These are phyloP conservation scores for Collichthys lucidus DNA, from an alignment of 2,113 vertebrate genomes.

Conservation along the genomic window DNA sequence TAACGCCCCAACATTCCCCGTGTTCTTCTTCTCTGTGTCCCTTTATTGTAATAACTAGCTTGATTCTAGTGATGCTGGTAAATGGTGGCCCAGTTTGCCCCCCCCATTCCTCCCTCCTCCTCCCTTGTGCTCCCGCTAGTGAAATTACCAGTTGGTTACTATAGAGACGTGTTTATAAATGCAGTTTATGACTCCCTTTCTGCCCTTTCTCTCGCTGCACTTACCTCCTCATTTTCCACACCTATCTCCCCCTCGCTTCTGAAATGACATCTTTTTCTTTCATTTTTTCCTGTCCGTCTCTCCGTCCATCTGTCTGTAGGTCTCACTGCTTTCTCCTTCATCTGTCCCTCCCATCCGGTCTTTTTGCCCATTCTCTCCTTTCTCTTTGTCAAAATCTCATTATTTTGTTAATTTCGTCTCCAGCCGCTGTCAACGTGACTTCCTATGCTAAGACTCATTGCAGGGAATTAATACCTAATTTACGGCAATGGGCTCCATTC, in stretches of 20 bases:
- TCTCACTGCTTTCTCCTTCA: constrained; percentile 50
- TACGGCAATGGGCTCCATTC: constrained; percentile 53
- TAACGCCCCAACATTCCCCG: constrained; percentile 10
- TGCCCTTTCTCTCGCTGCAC: constrained; percentile 68
- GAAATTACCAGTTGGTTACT: constrained; percentile 86
- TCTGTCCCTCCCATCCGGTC: constrained; percentile 22
- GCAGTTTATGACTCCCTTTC: constrained; percentile 79
- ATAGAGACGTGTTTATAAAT: constrained; percentile 87
- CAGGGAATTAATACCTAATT: constrained; percentile 71
- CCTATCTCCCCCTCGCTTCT: constrained; percentile 40
- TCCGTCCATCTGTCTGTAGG: constrained; percentile 1
- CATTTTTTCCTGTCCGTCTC: neutral
- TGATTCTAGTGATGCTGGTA: constrained; percentile 68
- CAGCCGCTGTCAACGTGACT: constrained; percentile 54
- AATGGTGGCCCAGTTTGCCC: constrained; percentile 73
- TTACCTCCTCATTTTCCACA: constrained; percentile 65
- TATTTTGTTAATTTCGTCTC: constrained; percentile 73
- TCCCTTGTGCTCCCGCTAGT: constrained; percentile 59
- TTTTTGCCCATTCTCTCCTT: constrained; percentile 46
- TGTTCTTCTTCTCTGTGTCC: constrained; percentile 25
- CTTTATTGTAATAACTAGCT: constrained; percentile 68
- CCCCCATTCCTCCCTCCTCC: constrained; percentile 30
- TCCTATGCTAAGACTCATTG: constrained; percentile 49
- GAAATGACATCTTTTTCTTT: constrained; percentile 38
- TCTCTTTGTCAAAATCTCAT: constrained; percentile 66